Evolutionary conservation across 2,888 invertebrate genomes (phyloP).

Genomic region (Platycheirus rosarum): DNA sequence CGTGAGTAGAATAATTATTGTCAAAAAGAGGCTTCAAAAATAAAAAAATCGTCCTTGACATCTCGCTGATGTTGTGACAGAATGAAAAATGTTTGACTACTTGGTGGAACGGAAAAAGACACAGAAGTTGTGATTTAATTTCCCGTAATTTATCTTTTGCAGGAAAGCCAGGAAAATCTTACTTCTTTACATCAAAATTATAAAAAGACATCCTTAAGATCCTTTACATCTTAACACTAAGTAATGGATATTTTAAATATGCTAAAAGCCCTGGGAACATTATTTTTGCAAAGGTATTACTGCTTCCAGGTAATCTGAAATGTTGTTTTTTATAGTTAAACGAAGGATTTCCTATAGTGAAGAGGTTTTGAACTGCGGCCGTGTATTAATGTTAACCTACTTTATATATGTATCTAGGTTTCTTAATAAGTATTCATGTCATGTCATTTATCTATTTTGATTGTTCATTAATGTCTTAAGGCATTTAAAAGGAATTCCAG

Average conservation of each 20-base stretch:
- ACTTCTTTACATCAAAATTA: neutral
- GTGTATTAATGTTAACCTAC: too few species aligned
- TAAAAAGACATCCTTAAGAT: neutral
- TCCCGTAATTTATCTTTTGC: neutral
- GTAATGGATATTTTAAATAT: neutral
- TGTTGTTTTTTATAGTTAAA: too few species aligned
- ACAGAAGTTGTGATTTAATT: constrained; percentile 12
- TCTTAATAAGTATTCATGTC: too few species aligned
- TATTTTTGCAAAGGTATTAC: too few species aligned
- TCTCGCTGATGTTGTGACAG: neutral
- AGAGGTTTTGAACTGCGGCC: too few species aligned
- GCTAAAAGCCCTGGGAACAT: neutral
- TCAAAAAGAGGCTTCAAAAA: constrained; percentile 33
- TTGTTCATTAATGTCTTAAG: too few species aligned
- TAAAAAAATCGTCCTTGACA: neutral
- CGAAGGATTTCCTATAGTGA: too few species aligned
- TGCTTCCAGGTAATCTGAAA: too few species aligned
- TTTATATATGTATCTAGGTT: too few species aligned
- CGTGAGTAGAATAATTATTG: constrained; percentile 57
- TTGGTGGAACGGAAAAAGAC: neutral
- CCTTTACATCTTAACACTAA: neutral
- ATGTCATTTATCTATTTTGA: too few species aligned
- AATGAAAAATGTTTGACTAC: constrained; percentile 6
- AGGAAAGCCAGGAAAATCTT: neutral
- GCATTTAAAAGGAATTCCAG: too few species aligned